A percentile compares a stretch with the other conserved stretches of the same genome.
Evolutionary conservation across 1,140 invertebrate species (phyloP).

Genomic region (Micrasema minimum): DNA sequence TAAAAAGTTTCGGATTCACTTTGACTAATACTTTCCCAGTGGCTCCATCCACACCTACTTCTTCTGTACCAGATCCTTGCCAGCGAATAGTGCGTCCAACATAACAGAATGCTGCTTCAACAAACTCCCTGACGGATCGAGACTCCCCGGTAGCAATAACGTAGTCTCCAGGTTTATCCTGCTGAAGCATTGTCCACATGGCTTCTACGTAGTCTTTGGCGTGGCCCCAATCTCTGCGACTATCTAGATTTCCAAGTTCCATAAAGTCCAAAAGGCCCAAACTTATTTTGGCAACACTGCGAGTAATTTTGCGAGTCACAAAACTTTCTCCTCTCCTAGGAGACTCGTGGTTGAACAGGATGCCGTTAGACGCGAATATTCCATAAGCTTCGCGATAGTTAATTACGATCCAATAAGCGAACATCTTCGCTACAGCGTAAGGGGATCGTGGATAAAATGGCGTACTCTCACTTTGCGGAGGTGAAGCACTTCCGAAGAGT

Average conservation of each 20-base stretch:
- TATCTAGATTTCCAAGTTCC: constrained; percentile 95
- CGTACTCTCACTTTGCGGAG: constrained; percentile 97
- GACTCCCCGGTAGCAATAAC: constrained; percentile 97
- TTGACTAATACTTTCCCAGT: constrained; percentile 85
- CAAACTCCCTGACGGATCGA: constrained; percentile 97
- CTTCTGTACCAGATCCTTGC: constrained; percentile 86
- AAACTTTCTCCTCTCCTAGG: constrained; percentile 98
- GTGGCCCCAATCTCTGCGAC: constrained; percentile 98
- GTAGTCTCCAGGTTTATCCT: constrained; percentile 92
- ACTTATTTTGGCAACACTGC: constrained; percentile 96
- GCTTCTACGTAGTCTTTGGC: constrained; percentile 97
- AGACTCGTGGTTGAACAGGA: constrained; percentile 99
- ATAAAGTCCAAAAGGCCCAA: constrained; percentile 87
- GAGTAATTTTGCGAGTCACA: constrained; percentile 98
- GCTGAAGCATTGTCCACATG: constrained; percentile 99
- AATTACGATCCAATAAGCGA: constrained; percentile 98
- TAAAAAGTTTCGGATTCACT: constrained; percentile 95
- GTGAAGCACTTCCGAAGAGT: constrained; percentile 96
- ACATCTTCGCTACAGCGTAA: constrained; percentile 98
- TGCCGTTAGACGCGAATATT: constrained; percentile 98
- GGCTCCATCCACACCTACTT: constrained; percentile 88
- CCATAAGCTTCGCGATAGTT: constrained; percentile 98
- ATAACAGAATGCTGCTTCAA: constrained; percentile 88
- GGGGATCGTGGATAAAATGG: constrained; percentile 99
- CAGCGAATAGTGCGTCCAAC: constrained; percentile 82